Evolutionary conservation across 2,113 vertebrate genomes (phyloP).

Genomic region (Alouatta palliata): DNA sequence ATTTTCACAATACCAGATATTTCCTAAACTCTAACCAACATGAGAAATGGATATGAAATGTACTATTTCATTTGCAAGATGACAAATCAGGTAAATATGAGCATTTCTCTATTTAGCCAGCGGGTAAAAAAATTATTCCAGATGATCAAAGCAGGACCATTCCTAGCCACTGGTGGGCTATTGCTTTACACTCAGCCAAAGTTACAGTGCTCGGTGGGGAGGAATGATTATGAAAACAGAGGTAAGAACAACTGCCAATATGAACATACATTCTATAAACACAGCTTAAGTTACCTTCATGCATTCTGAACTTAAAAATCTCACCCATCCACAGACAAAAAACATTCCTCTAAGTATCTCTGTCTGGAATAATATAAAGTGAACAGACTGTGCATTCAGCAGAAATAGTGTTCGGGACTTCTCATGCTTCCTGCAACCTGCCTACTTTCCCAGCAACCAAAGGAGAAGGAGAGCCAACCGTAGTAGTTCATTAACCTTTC

Average conservation of each 20-base stretch:
- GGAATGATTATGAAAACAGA: slow-evolving; percentile 21
- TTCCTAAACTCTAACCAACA: background rate
- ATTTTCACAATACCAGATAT: background rate
- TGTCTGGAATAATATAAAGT: background rate
- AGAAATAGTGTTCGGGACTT: background rate
- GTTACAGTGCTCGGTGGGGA: background rate
- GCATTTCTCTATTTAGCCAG: slow-evolving; percentile 22
- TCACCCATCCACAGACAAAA: slow-evolving; percentile 32
- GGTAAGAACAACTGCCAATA: slow-evolving; percentile 22
- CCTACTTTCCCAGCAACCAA: background rate
- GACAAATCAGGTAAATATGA: background rate
- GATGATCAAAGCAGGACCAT: background rate
- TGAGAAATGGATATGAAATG: background rate
- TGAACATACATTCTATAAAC: slow-evolving; percentile 40
- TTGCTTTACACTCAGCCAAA: background rate
- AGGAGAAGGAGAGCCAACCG: background rate
- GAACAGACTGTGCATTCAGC: background rate
- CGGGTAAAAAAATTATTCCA: background rate
- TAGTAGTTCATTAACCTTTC: background rate
- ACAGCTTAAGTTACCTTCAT: slow-evolving; percentile 57
- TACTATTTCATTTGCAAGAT: slow-evolving; percentile 37
- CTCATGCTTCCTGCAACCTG: background rate
- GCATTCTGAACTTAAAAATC: slow-evolving; percentile 49
- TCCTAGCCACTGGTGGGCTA: background rate
- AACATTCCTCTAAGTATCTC: background rate